phyloP scores from a whole-genome alignment of 2,113 vertebrate species.

The Tamias sibiricus region DNA sequence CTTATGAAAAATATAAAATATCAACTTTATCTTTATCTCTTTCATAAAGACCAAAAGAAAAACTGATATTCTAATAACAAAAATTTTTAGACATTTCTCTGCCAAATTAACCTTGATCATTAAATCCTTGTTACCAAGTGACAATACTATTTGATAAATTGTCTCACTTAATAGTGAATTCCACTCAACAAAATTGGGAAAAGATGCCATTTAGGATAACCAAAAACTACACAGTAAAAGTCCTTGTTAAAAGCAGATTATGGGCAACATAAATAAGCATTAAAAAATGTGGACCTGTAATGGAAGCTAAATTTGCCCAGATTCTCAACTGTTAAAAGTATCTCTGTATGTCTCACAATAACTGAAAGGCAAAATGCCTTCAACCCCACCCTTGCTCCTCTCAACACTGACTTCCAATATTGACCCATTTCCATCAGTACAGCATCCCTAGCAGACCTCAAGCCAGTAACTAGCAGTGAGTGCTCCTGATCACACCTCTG shows the following conservation, averaged over 20 bases:
- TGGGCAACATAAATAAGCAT: background rate
- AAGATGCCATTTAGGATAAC: background rate
- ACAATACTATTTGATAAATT: background rate
- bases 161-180: background rate
- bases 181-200: background rate
- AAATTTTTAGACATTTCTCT: background rate
- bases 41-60: conserved; percentile 20
- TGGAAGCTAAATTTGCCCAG: background rate
- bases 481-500: background rate
- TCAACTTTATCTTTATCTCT: background rate
- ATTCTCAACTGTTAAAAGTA: background rate
- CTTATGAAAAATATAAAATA: background rate
- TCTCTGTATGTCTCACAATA: background rate
- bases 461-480: background rate
- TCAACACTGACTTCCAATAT: background rate
- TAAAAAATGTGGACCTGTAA: background rate
- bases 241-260: background rate
- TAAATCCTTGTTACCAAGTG: background rate
- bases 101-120: background rate
- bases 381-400: fast-evolving
- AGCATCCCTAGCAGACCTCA: background rate
- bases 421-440: background rate
- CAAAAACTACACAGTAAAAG: background rate
- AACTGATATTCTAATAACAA: background rate
- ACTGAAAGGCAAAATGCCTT: background rate